Evolutionary conservation across 2,797 vertebrate genomes (phyloP).

Genomic region (Falco novaeseelandiae): DNA sequence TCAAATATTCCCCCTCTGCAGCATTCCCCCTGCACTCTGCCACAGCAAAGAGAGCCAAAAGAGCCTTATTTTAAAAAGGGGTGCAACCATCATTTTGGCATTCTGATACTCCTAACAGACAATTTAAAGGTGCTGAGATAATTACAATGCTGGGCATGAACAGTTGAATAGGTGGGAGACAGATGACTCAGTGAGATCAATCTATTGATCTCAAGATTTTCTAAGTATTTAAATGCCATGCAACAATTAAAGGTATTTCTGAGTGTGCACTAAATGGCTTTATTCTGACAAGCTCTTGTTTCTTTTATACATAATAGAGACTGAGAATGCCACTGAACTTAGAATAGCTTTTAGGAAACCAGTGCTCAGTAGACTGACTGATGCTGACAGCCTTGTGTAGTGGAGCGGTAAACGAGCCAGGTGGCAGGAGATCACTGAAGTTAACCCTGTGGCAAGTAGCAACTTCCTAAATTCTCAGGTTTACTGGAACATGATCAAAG

Average conservation of each 20-base stretch:
- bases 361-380: neutral
- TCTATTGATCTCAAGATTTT: conserved; percentile 48
- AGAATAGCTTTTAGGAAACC: neutral
- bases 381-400: neutral
- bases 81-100: neutral
- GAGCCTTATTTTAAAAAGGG: neutral
- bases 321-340: neutral
- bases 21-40: neutral
- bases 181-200: conserved; percentile 37
- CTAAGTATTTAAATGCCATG: conserved; percentile 36
- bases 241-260: conserved; percentile 45
- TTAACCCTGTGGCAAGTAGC: neutral
- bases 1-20: neutral
- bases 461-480: neutral
- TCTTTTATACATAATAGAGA: neutral
- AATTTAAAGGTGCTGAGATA: neutral
- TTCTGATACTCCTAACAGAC: neutral
- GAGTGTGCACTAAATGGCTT: neutral
- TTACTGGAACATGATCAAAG: neutral
- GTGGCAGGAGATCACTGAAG: neutral
- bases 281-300: conserved; percentile 22
- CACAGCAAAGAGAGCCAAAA: neutral
- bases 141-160: conserved; percentile 1
- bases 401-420: neutral
- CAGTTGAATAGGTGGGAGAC: conserved; percentile 15